Percentiles rank a stretch among this genome's conserved stretches.
Evolutionary conservation across 2,888 invertebrate species (phyloP).

Genomic region (Spodoptera picta): DNA sequence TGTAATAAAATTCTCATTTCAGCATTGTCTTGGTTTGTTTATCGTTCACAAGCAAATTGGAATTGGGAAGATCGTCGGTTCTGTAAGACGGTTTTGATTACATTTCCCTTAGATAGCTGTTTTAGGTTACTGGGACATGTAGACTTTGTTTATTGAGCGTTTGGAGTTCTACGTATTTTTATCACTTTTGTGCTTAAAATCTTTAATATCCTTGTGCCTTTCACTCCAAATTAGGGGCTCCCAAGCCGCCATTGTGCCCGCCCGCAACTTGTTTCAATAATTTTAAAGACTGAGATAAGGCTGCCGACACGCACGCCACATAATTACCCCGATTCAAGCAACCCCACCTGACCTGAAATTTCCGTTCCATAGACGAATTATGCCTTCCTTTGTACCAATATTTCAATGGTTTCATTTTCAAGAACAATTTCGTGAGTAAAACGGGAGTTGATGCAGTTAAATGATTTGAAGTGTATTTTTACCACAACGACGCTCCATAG

Average conservation of each 20-base stretch:
- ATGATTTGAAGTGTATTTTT: not conserved
- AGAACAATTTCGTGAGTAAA: not conserved
- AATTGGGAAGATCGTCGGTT: constrained; percentile 27
- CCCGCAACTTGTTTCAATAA: constrained; percentile 46
- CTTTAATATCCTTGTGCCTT: constrained; percentile 29
- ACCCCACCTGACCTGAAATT: constrained; percentile 62
- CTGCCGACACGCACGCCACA: constrained; percentile 59
- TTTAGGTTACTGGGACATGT: constrained; percentile 10
- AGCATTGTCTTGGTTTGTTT: constrained; percentile 40
- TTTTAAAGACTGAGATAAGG: constrained; percentile 55
- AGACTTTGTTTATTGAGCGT: constrained; percentile 4
- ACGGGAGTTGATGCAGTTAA: not conserved
- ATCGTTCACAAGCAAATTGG: constrained; percentile 40
- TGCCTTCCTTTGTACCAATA: constrained; percentile 39
- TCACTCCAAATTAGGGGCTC: constrained; percentile 40
- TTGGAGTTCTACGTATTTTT: not conserved
- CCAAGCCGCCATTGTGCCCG: constrained; percentile 31
- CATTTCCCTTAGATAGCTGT: constrained; percentile 4
- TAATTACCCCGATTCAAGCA: constrained; percentile 65
- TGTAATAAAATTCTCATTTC: constrained; percentile 48
- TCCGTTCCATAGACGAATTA: constrained; percentile 55
- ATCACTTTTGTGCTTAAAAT: constrained; percentile 19
- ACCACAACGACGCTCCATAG: too few species aligned
- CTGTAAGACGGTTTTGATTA: constrained; percentile 9
- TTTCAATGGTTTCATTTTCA: constrained; percentile 12